These are phyloP conservation scores for Dryomyza anilis DNA, from an alignment of 2,888 invertebrate species.

Conservation along the genomic window DNA sequence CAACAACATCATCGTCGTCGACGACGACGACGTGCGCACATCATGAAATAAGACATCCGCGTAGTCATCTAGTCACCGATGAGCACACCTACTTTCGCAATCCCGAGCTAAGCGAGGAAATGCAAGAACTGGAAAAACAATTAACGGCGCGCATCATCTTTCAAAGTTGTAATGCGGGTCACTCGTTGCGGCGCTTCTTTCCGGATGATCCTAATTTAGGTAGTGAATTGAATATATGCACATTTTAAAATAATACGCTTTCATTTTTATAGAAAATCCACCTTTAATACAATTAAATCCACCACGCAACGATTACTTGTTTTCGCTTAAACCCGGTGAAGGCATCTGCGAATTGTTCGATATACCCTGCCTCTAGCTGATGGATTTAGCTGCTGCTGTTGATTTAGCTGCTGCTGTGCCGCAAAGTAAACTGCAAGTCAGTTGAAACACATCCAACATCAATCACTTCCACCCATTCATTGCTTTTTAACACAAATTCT, in stretches of 20 bases:
- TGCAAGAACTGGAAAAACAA: constrained; percentile 48
- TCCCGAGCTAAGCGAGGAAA: constrained; percentile 48
- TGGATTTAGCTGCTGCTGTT: background rate
- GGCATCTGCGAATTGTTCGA: constrained; percentile 60
- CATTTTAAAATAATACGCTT: background rate
- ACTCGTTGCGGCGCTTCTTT: constrained; percentile 53
- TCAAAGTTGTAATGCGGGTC: constrained; percentile 49
- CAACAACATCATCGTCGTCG: background rate
- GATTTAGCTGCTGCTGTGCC: too few species aligned
- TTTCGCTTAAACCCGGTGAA: constrained; percentile 52
- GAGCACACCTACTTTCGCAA: constrained; percentile 54
- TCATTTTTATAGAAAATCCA: constrained; percentile 46
- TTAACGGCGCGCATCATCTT: constrained; percentile 56
- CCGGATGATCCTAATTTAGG: constrained; percentile 57
- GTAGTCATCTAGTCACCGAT: constrained; percentile 45
- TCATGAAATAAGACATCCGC: too few species aligned
- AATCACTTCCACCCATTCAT: too few species aligned
- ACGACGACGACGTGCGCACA: constrained; percentile 19
- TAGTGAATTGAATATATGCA: too few species aligned
- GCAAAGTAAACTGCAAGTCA: background rate
- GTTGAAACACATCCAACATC: too few species aligned
- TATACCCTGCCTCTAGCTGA: constrained; percentile 47
- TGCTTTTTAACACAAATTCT: background rate
- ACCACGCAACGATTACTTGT: constrained; percentile 55
- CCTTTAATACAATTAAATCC: constrained; percentile 56